Percentiles rank a stretch among this genome's conserved stretches.
phyloP scores from a whole-genome alignment of 2,888 invertebrate genomes.

The Heliconius aoede region DNA sequence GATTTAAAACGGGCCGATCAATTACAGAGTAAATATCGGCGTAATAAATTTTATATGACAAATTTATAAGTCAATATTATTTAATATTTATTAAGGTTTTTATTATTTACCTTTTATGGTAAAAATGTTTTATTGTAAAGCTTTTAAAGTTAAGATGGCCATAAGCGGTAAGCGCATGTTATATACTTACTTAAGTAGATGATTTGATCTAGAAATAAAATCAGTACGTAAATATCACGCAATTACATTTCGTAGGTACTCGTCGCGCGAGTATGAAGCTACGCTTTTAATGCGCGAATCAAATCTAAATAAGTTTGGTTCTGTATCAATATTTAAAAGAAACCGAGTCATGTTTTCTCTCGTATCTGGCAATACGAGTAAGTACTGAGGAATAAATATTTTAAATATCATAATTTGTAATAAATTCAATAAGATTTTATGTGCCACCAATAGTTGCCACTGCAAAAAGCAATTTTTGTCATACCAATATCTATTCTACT shows the following conservation, averaged over 20 bases:
- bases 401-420: no score
- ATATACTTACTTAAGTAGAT: no score
- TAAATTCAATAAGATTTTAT: no score
- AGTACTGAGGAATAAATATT: no score
- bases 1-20: constrained; percentile 12
- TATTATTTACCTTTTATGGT: background rate
- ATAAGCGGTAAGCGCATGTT: background rate
- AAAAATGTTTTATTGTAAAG: background rate
- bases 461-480: no score
- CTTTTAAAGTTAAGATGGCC: background rate
- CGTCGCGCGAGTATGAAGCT: background rate
- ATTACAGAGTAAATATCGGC: background rate
- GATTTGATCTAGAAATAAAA: background rate
- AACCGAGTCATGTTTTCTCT: no score
- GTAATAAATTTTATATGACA: constrained; percentile 4
- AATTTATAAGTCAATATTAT: constrained; percentile 1
- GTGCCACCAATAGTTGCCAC: no score
- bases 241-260: background rate
- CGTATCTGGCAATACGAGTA: no score
- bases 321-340: constrained; percentile 1
- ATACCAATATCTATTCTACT: no score
- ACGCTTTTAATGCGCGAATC: background rate
- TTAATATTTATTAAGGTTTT: background rate
- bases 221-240: no score
- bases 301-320: background rate